Evolutionary conservation across 2,888 invertebrate species (phyloP).

Genomic region (Esperia sulphurella): DNA sequence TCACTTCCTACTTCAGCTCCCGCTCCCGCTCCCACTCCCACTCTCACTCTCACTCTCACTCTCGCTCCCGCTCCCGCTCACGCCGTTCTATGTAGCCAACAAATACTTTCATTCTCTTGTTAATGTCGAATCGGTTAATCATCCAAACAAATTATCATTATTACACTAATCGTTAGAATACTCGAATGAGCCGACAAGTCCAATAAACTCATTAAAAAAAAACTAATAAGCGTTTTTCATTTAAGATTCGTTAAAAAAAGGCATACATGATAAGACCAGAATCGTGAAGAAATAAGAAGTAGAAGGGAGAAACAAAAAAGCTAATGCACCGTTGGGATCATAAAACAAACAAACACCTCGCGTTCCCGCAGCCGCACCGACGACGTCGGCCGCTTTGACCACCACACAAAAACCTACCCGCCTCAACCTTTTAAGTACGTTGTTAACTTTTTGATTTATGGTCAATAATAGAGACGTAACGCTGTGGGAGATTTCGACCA

Average conservation of each 20-base stretch:
- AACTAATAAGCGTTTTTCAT: constrained; percentile 22
- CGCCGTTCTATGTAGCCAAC: too few relatives aligned
- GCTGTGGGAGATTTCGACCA: constrained; percentile 75
- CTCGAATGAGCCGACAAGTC: too few relatives aligned
- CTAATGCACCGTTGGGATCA: constrained; percentile 74
- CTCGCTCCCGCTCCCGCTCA: too few relatives aligned
- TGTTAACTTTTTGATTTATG: constrained; percentile 80
- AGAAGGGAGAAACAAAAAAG: constrained; percentile 64
- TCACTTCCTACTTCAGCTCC: too few relatives aligned
- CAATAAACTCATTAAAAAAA: too few relatives aligned
- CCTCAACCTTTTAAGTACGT: constrained; percentile 77
- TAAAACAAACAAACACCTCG: constrained; percentile 75
- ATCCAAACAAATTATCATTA: too few relatives aligned
- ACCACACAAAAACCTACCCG: constrained; percentile 70
- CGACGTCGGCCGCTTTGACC: constrained; percentile 69
- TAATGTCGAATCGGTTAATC: too few relatives aligned
- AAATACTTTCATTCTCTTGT: too few relatives aligned
- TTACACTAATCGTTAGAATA: too few relatives aligned
- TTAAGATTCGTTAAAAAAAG: constrained; percentile 33
- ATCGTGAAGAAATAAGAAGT: constrained; percentile 67
- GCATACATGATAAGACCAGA: constrained; percentile 58
- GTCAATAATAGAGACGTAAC: constrained; percentile 78
- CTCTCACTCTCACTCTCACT: too few relatives aligned
- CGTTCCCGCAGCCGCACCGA: constrained; percentile 45
- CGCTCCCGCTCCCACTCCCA: too few relatives aligned